Evolutionary conservation across 2,888 invertebrate genomes (phyloP).

Genomic region (Drosophila maculinotata): DNA sequence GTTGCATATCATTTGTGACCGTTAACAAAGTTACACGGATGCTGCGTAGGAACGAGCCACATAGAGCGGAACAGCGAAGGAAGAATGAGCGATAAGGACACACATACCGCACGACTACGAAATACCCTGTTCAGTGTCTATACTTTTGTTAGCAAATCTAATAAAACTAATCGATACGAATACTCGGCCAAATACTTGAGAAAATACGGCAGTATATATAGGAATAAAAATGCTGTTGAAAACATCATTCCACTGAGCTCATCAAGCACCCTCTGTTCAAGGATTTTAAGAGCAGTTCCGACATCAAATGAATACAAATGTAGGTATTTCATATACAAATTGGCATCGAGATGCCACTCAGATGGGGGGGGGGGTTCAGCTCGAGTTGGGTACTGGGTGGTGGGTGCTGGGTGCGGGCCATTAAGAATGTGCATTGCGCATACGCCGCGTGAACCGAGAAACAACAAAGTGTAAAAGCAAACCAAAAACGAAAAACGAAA

Average conservation of each 20-base stretch:
- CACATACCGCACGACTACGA: neutral
- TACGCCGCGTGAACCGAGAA: conserved; percentile 39
- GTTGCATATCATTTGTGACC: conserved; percentile 29
- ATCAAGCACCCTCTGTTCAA: too few species aligned
- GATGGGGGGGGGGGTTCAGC: too few species aligned
- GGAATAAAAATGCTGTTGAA: too few species aligned
- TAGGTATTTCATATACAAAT: conserved; percentile 27
- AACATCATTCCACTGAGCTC: too few species aligned
- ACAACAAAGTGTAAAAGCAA: conserved; percentile 46
- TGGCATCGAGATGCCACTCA: neutral
- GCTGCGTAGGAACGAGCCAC: too few species aligned
- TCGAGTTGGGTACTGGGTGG: too few species aligned
- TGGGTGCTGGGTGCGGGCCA: neutral
- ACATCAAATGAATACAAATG: conserved; percentile 33
- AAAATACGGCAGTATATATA: neutral
- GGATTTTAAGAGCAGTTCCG: conserved; percentile 3
- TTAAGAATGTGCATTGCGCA: conserved; percentile 44
- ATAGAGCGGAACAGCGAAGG: neutral
- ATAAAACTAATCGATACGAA: too few species aligned
- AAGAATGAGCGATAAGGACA: neutral
- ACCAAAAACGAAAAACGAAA: conserved; percentile 18
- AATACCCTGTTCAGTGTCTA: neutral
- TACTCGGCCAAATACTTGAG: neutral
- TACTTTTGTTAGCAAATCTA: too few species aligned
- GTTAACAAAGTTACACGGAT: conserved; percentile 10